Evolutionary conservation across 2,888 invertebrate genomes (phyloP).

Genomic region (Archaeoteleia sp.): DNA sequence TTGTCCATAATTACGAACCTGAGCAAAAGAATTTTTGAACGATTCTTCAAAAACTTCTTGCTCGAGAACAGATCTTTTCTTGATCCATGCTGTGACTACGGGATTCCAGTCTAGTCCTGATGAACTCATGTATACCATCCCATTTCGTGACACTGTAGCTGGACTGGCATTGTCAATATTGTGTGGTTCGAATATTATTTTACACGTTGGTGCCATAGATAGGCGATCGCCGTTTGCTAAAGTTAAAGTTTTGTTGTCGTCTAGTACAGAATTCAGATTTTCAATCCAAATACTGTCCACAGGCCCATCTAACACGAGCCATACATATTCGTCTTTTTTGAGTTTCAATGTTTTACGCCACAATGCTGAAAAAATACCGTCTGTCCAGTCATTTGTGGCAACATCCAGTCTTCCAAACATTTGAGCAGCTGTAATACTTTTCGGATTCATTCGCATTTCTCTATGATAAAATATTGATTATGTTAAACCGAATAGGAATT

Average conservation of each 20-base stretch:
- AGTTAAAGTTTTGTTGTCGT: slow-evolving; percentile 96
- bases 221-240: slow-evolving; percentile 96
- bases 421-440: slow-evolving; percentile 97
- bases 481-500: no score
- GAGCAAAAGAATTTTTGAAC: slow-evolving; percentile 76
- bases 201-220: slow-evolving; percentile 94
- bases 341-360: slow-evolving; percentile 96
- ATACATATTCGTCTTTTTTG: slow-evolving; percentile 89
- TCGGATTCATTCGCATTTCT: slow-evolving; percentile 99
- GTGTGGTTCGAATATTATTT: slow-evolving; percentile 97
- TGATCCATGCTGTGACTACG: slow-evolving; percentile 90
- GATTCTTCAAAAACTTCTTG: slow-evolving; percentile 77
- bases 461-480: slow-evolving; percentile 76
- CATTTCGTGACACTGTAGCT: slow-evolving; percentile 95
- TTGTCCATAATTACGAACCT: slow-evolving; percentile 77
- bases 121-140: slow-evolving; percentile 98
- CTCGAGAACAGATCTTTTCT: slow-evolving; percentile 78
- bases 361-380: slow-evolving; percentile 96
- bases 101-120: slow-evolving; percentile 96
- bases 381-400: slow-evolving; percentile 99
- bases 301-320: slow-evolving; percentile 96
- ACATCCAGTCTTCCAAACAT: slow-evolving; percentile 98
- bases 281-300: slow-evolving; percentile 99
- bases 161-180: slow-evolving; percentile 99
- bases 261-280: slow-evolving; percentile 96